These are phyloP conservation scores for Laticauda laticaudata DNA, from an alignment of 2,113 vertebrate species.

Conservation along the genomic window DNA sequence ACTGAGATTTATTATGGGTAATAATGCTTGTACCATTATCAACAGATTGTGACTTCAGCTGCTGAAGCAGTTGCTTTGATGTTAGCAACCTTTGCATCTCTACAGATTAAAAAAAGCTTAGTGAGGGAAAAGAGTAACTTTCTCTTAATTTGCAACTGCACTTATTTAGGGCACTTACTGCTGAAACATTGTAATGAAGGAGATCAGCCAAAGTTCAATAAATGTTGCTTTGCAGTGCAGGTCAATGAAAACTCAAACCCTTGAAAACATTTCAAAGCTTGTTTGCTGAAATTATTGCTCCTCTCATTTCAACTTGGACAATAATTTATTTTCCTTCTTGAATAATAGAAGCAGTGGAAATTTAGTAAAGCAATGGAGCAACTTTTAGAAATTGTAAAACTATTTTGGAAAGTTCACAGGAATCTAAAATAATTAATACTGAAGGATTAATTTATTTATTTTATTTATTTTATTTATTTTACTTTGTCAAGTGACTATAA, in stretches of 20 bases:
- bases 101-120: neutral
- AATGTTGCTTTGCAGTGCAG: neutral
- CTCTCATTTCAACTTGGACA: neutral
- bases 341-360: neutral
- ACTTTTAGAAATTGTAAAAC: neutral
- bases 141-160: neutral
- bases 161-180: neutral
- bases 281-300: neutral
- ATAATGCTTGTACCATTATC: neutral
- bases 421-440: neutral
- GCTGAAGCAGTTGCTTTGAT: neutral
- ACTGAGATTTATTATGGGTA: neutral
- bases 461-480: neutral
- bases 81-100: neutral
- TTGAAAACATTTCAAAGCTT: neutral
- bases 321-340: neutral
- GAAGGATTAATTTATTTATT: neutral
- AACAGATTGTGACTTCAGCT: neutral
- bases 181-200: neutral
- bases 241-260: neutral
- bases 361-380: neutral
- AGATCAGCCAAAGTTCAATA: neutral
- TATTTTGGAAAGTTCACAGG: neutral
- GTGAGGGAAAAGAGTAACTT: slow-evolving; percentile 1
- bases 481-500: too few relatives aligned